Evolutionary conservation across 92 coral and sea anemone genomes (phyloP).

Genomic region (Metridium senile): DNA sequence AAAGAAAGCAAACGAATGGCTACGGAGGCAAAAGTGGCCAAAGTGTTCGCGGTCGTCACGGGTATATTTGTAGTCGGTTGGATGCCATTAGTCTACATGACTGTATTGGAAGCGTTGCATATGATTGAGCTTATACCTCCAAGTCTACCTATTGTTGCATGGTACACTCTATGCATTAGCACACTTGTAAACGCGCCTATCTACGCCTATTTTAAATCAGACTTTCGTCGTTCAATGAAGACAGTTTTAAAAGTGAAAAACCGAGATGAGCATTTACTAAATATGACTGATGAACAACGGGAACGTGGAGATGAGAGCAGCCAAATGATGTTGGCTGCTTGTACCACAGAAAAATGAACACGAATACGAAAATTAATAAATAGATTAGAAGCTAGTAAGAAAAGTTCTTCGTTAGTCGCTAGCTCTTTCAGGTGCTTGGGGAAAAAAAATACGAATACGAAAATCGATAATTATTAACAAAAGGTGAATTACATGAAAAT

Average conservation of each 20-base stretch:
- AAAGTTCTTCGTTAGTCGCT: too few species aligned
- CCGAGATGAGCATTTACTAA: neutral
- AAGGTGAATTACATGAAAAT: too few species aligned
- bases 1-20: constrained; percentile 51
- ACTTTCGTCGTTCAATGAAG: constrained; percentile 50
- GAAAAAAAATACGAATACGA: too few species aligned
- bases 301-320: neutral
- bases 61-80: constrained; percentile 52
- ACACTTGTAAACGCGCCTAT: constrained; percentile 55
- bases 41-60: constrained; percentile 59
- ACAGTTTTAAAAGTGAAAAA: constrained; percentile 8
- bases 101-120: constrained; percentile 43
- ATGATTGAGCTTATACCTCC: constrained; percentile 45
- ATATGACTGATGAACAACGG: neutral
- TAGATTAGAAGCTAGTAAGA: too few species aligned
- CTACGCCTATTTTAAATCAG: constrained; percentile 57
- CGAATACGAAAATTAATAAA: too few species aligned
- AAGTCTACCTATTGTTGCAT: constrained; percentile 45
- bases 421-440: too few species aligned
- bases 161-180: constrained; percentile 57
- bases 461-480: too few species aligned
- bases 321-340: neutral
- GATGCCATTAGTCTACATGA: constrained; percentile 62
- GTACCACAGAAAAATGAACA: neutral
- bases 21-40: constrained; percentile 57